Evolutionary conservation across 2,797 vertebrate genomes (phyloP).

Genomic region (Melopsittacus undulatus): DNA sequence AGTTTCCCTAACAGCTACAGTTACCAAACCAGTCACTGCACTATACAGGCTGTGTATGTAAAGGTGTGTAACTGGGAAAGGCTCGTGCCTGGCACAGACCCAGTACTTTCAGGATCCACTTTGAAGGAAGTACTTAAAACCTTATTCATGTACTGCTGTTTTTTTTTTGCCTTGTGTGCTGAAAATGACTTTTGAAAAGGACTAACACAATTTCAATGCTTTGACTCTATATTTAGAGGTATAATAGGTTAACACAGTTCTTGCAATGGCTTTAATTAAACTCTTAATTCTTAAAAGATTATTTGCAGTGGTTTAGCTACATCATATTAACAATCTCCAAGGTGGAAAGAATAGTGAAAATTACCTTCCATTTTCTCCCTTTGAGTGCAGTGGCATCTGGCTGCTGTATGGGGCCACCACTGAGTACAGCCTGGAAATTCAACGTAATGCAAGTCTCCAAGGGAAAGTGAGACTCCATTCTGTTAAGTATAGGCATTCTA

Average conservation of each 20-base stretch:
- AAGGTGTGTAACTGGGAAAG: not conserved
- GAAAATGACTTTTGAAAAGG: not conserved
- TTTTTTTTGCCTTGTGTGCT: not conserved
- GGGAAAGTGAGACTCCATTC: not conserved
- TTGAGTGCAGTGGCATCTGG: not conserved
- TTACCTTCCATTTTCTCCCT: not conserved
- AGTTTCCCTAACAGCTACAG: not conserved
- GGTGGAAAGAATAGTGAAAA: not conserved
- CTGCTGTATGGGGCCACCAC: not conserved
- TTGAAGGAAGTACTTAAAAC: not conserved
- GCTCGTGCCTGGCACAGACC: not conserved
- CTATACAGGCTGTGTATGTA: not conserved
- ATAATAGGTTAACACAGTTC: not conserved
- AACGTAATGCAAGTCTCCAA: not conserved
- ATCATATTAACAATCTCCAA: not conserved
- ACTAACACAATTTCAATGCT: not conserved
- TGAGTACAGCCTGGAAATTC: not conserved
- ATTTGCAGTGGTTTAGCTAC: not conserved
- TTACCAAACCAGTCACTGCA: not conserved
- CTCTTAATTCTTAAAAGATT: not conserved
- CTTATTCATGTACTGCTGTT: not conserved
- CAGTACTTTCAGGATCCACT: not conserved
- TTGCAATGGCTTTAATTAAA: conserved; percentile 14
- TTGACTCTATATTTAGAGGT: not conserved
- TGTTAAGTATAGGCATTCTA: not conserved